phyloP scores from a whole-genome alignment of 2,888 invertebrate genomes.

The Xestia rhomboidea region DNA sequence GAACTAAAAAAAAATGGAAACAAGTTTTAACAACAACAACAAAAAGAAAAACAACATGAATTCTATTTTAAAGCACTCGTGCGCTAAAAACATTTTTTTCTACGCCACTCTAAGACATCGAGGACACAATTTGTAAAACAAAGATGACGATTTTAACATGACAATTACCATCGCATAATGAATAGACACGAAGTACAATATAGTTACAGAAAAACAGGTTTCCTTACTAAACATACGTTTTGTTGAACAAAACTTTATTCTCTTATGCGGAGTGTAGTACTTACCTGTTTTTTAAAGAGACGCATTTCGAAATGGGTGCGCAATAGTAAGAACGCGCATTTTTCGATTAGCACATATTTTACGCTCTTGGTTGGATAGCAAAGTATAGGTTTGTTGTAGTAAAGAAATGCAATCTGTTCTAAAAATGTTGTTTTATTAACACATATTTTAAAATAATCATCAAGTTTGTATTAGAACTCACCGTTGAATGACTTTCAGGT shows the following conservation, averaged over 20 bases:
- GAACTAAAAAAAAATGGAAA: background rate
- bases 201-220: slow-evolving; percentile 86
- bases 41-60: slow-evolving; percentile 20
- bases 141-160: slow-evolving; percentile 87
- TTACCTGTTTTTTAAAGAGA: slow-evolving; percentile 54
- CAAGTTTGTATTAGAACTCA: background rate
- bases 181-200: slow-evolving; percentile 84
- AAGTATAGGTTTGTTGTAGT: background rate
- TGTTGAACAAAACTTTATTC: slow-evolving; percentile 73
- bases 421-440: background rate
- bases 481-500: background rate
- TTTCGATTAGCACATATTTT: slow-evolving; percentile 33
- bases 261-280: slow-evolving; percentile 47
- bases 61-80: slow-evolving; percentile 55
- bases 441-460: background rate
- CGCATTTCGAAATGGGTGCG: slow-evolving; percentile 51
- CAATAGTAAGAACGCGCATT: slow-evolving; percentile 25
- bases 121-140: slow-evolving; percentile 86
- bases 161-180: slow-evolving; percentile 85
- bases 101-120: slow-evolving; percentile 72
- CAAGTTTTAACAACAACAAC: slow-evolving; percentile 5
- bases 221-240: slow-evolving; percentile 79
- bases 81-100: slow-evolving; percentile 65
- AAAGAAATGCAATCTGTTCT: no score
- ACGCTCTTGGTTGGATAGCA: background rate